Evolutionary conservation across 2,888 invertebrate genomes (phyloP), one percentile per base, ranked within the genome.

Genomic region (Halictus ligatus): DNA sequence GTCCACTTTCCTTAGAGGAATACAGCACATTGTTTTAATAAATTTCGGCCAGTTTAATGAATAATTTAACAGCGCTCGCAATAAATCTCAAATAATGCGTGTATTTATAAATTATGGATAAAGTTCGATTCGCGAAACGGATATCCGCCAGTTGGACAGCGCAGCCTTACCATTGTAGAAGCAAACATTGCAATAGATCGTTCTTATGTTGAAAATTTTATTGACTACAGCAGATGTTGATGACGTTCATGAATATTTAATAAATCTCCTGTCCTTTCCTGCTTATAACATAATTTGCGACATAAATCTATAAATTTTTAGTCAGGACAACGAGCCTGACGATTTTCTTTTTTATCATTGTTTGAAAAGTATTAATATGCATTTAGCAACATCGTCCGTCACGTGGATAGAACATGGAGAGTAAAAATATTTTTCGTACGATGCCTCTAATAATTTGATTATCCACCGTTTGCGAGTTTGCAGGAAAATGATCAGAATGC

Each of bases 121-220:
- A 29, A 48, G 48, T 29, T 73, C 48, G 25, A 48, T 73, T 18
- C 29, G 48, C 73, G 48, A 48, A 73, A 48, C 73, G 73, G 73
- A 73, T 73, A 29, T 73, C 29, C 73, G 48, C 73, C 73, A 73
- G 73, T 73, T 73, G 73, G 50, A 74, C 74, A 54, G 50, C 74
- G 54, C 12, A 15, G 50, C 12, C 54, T 40, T 21, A 1, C 35
- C 6, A 18, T 35, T 35, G 54, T 21, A 21, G 35, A 35, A 35
- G 25, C 6, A 35, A 74, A 21, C 13, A 43, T 43, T 29, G 35
- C 15, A 4, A 35, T 67, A 35, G 67, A 35, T 67, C 29, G 18
- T 35, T 35, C 35, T 60, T 1, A 67, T 1, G 64, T 35, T 67
- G 15, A 54, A 54, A 54, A 15, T 54, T 7, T 54, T 21, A 54